Base-by-base conservation (phyloP, 92 coral and sea anemone genomes). In the Palythoa grandis region DNA sequence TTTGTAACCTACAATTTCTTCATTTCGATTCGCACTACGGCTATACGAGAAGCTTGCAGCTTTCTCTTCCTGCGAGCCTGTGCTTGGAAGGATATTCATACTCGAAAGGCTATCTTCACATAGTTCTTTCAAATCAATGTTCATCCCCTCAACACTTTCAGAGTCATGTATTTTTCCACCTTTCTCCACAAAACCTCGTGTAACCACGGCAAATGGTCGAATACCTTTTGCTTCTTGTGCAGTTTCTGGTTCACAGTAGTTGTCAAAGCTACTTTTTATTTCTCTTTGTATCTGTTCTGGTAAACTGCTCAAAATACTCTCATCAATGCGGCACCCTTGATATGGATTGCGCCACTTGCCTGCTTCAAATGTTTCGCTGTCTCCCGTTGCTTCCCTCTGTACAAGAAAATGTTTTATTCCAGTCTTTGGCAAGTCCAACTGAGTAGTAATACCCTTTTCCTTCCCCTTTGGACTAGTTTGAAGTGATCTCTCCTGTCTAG, bases 241-340 rank as follows among this genome's bases (percentile, higher is more conserved):
- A 47, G 6, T 2, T 86, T 52, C 70, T 65, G 74, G 13, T 23
- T 80, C 85, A 47, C 56, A 43, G 20, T 74, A 70, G 79, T 12
- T 56, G 53, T 50, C 82, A 16, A 86, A 77, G 54, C 87, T 88
- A 20, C 40, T 77, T 74, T 89, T 54, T 83, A 93, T 89, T 72
- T 93, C 96, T 39, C 80, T 88, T 52, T 87, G 89, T 77, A 93
- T 91, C n/a, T 93, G 94, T 52, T 90, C 89, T 0, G 96, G 96
- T 43, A 93, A 84, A 61, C 88, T 78, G 29, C 84, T 84, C 83
- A 93, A 75, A 70, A 93, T 84, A 7, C 75, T 13, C 20, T 82
- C 70, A 76, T 91, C 96, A 24, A 93, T 89, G 56, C 85, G 78
- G 63, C 92, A 88, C 2, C 91, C 93, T 48, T 25, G 66, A 69